A percentile compares a stretch with the other conserved stretches of the same genome.
phyloP scores from a whole-genome alignment of 2,113 vertebrate species.

The Pteronura brasiliensis region DNA sequence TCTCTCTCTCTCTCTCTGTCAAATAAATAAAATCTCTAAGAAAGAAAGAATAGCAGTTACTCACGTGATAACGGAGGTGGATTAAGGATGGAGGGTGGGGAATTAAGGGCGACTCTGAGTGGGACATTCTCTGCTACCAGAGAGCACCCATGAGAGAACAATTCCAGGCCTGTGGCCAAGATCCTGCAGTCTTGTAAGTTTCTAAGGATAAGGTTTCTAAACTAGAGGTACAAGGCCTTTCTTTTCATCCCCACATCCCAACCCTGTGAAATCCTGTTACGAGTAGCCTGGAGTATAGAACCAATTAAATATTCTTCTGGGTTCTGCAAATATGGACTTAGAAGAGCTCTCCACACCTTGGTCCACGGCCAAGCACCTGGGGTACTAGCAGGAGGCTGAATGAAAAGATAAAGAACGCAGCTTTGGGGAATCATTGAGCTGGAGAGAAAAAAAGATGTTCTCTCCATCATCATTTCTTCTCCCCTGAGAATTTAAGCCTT shows the following conservation, averaged over 20 bases:
- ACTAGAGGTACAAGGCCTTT: not conserved
- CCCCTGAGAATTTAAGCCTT: not conserved
- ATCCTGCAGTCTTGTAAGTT: not conserved
- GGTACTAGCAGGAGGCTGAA: not conserved
- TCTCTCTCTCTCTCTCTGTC: too few species aligned
- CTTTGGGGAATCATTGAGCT: not conserved
- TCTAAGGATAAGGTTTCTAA: not conserved
- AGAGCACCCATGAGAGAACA: not conserved
- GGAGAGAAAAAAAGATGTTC: not conserved
- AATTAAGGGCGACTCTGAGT: not conserved
- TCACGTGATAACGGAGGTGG: not conserved
- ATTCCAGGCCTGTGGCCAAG: not conserved
- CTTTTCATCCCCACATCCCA: not conserved
- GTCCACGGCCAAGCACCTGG: not conserved
- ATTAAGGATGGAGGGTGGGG: rapidly evolving
- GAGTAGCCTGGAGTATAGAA: not conserved
- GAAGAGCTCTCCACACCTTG: not conserved
- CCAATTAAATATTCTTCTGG: not conserved
- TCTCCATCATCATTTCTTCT: not conserved
- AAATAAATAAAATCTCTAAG: too few species aligned
- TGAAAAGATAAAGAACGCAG: not conserved
- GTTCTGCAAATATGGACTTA: not conserved
- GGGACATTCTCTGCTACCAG: not conserved
- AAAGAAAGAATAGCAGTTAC: not conserved
- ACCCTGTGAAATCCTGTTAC: too few species aligned